A percentile compares a stretch with the other conserved stretches of the same genome.
Conservation (phyloP, 2,797 vertebrate genomes). For the Mus minutoides region DNA sequence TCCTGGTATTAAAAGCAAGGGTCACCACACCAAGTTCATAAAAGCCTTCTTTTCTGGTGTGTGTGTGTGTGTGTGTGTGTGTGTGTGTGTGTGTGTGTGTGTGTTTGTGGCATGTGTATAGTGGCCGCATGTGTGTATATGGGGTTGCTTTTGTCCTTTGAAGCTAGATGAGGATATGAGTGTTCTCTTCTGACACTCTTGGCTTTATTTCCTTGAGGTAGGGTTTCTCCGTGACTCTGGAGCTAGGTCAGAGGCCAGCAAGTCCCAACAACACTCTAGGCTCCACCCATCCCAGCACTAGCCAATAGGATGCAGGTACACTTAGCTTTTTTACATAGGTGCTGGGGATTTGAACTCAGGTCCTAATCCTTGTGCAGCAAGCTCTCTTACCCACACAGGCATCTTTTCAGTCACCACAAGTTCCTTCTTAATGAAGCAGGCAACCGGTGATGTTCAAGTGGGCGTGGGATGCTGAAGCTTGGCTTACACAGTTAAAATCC, state of each 20-base stretch:
- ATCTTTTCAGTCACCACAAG: not conserved
- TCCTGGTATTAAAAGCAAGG: not conserved
- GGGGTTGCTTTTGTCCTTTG: not conserved
- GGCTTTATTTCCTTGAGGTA: not conserved
- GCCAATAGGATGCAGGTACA: not conserved
- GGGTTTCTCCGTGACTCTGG: not conserved
- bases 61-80: not conserved
- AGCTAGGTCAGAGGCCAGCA: not conserved
- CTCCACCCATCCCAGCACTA: no score
- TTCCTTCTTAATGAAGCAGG: not conserved
- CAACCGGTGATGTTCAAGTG: constrained; percentile 3
- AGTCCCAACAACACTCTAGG: not conserved
- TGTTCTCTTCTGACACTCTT: not conserved
- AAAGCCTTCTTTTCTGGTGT: not conserved
- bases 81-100: no score
- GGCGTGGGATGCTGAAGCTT: not conserved
- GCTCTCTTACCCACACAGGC: not conserved
- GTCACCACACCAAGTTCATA: not conserved
- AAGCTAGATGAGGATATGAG: not conserved
- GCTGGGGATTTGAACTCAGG: not conserved
- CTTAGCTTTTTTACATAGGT: not conserved
- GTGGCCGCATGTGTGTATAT: no score
- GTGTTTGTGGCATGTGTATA: not conserved
- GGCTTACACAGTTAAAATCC: not conserved
- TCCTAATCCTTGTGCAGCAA: not conserved